These are phyloP conservation scores for Scaptomyza graminum DNA, from an alignment of 1,140 invertebrate species.

Conservation along the genomic window DNA sequence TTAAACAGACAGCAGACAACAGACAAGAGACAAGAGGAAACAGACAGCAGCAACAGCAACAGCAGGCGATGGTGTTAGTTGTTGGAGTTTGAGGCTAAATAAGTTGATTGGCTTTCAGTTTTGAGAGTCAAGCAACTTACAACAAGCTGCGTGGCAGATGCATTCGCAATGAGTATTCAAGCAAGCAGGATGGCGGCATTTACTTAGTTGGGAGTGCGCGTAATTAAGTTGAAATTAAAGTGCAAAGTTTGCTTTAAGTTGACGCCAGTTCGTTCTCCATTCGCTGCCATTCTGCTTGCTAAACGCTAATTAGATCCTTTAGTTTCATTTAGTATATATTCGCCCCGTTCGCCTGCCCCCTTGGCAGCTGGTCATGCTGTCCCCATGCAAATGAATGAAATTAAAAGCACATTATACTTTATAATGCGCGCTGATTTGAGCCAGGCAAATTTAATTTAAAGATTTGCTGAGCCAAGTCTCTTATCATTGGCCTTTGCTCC, in stretches of 20 bases:
- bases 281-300: constrained; percentile 14
- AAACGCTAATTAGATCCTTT: constrained; percentile 79
- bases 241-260: constrained; percentile 78
- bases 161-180: constrained; percentile 25
- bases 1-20: constrained; percentile 53
- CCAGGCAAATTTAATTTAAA: constrained; percentile 72
- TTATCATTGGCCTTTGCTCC: constrained; percentile 4
- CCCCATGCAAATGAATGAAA: constrained; percentile 80
- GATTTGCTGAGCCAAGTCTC: constrained; percentile 58
- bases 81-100: constrained; percentile 17
- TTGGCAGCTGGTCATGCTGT: constrained; percentile 4
- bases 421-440: constrained; percentile 77
- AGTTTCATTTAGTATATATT: constrained; percentile 58
- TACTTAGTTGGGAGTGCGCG: constrained; percentile 27
- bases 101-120: constrained; percentile 76
- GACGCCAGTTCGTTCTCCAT: constrained; percentile 18
- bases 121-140: constrained; percentile 20
- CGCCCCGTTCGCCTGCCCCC: background rate
- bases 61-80: background rate
- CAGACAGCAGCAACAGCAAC: background rate
- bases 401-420: constrained; percentile 82
- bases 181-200: constrained; percentile 17
- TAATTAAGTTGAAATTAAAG: constrained; percentile 80
- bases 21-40: background rate
- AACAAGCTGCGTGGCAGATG: constrained; percentile 16